These are phyloP conservation scores for Dimorphilus gyrociliatus DNA, from an alignment of 2,888 invertebrate species.

Conservation along the genomic window DNA sequence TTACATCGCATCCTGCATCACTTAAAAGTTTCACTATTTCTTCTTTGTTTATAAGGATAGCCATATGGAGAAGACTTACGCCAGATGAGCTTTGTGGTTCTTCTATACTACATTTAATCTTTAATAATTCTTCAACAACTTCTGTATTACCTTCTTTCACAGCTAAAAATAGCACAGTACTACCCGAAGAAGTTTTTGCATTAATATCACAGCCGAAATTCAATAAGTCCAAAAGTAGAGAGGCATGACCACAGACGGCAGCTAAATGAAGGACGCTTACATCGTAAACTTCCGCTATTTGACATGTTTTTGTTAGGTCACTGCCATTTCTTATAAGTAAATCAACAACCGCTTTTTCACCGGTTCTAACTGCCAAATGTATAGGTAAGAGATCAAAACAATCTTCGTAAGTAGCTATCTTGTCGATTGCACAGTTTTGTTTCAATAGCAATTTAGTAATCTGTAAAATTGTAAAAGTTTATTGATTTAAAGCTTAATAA, in stretches of 20 bases:
- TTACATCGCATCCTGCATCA: no score
- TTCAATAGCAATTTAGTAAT: slow-evolving; percentile 2
- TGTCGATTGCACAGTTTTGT: slow-evolving; percentile 2
- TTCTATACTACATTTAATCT: slow-evolving; percentile 7
- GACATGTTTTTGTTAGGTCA: slow-evolving; percentile 6
- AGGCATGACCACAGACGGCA: slow-evolving; percentile 10
- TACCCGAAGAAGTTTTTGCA: slow-evolving; percentile 9
- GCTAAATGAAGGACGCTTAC: slow-evolving; percentile 10
- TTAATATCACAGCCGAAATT: no score
- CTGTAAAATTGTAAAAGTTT: no score
- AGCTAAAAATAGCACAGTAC: slow-evolving; percentile 10
- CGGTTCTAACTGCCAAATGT: slow-evolving; percentile 10
- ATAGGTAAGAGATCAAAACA: slow-evolving; percentile 9
- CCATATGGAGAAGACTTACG: slow-evolving; percentile 9
- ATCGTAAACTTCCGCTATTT: slow-evolving; percentile 8
- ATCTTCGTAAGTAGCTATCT: slow-evolving; percentile 6
- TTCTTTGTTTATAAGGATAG: slow-evolving; percentile 8
- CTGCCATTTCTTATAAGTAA: slow-evolving; percentile 6
- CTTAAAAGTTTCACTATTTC: no score
- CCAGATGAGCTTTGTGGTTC: slow-evolving; percentile 5
- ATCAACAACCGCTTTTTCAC: slow-evolving; percentile 7
- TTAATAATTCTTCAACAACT: slow-evolving; percentile 8
- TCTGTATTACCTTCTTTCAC: slow-evolving; percentile 10
- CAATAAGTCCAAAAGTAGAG: no score
- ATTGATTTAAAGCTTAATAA: slow-evolving; percentile 7